phyloP scores from a whole-genome alignment of 2,113 vertebrate genomes.

The Ivindomyrus marchei region DNA sequence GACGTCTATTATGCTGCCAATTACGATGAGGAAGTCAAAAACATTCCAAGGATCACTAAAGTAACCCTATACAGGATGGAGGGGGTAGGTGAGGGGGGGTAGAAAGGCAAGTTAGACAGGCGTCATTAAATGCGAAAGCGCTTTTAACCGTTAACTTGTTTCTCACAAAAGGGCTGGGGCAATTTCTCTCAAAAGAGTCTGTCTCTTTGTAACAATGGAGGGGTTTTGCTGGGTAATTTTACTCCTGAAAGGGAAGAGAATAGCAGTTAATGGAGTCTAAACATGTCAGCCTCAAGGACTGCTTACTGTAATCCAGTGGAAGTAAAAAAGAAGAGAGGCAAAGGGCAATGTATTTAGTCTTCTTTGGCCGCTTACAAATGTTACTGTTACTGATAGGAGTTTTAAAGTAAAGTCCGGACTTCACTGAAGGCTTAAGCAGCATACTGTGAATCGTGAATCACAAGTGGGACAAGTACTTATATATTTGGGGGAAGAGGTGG shows the following conservation, averaged over 20 bases:
- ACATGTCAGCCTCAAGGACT: not conserved
- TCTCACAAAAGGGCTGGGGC: constrained; percentile 11
- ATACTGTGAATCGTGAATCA: not conserved
- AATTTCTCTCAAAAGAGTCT: constrained; percentile 14
- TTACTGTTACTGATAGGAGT: not conserved
- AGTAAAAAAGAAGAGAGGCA: not conserved
- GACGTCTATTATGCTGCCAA: constrained; percentile 99
- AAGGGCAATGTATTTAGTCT: not conserved
- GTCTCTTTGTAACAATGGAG: constrained; percentile 13
- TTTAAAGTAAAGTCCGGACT: not conserved
- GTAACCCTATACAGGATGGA: constrained; percentile 97
- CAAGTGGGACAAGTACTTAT: not conserved
- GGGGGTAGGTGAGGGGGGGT: constrained; percentile 79
- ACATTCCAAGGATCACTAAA: constrained; percentile 99
- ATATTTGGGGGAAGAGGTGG: not conserved
- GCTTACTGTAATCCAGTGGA: not conserved
- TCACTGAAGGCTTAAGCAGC: not conserved
- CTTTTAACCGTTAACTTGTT: constrained; percentile 13
- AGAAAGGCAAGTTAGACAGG: constrained; percentile 98
- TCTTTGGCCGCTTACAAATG: not conserved
- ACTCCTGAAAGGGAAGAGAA: constrained; percentile 12
- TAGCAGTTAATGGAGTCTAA: constrained; percentile 7
- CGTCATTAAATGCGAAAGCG: constrained; percentile 45
- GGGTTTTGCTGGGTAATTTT: not conserved
- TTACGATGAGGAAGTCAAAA: constrained; percentile 99